Evolutionary conservation across 2,888 invertebrate genomes (phyloP).

Genomic region (Latrodectus hesperus): DNA sequence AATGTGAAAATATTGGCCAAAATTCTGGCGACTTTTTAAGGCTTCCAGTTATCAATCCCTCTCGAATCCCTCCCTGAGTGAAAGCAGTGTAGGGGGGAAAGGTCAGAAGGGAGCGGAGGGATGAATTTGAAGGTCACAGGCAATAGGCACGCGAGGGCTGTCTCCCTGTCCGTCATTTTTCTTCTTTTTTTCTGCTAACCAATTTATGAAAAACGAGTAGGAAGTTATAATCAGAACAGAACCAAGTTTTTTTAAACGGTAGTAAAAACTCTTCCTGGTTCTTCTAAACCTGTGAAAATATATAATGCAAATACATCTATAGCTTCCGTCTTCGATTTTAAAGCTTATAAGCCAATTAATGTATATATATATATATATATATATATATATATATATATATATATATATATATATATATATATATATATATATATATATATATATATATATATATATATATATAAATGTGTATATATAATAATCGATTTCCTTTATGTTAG

Average conservation of each 20-base stretch:
- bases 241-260: background rate
- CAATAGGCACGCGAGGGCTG: constrained; percentile 17
- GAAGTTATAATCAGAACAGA: background rate
- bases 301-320: constrained; percentile 18
- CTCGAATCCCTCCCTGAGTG: constrained; percentile 20
- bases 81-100: constrained; percentile 31
- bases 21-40: constrained; percentile 18
- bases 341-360: too few species aligned
- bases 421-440: too few species aligned
- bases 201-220: background rate
- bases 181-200: background rate
- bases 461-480: too few species aligned
- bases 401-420: too few species aligned
- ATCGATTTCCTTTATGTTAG: too few species aligned
- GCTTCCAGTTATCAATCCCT: background rate
- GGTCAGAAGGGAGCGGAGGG: constrained; percentile 3
- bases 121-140: constrained; percentile 51
- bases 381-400: too few species aligned
- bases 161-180: background rate
- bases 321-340: background rate
- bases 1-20: too few species aligned
- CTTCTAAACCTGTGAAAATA: background rate
- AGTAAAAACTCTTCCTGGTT: constrained; percentile 31
- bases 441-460: too few species aligned
- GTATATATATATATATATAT: too few species aligned